These are phyloP conservation scores for Artibeus jamaicensis DNA, from an alignment of 2,797 vertebrate genomes.

Conservation along the genomic window DNA sequence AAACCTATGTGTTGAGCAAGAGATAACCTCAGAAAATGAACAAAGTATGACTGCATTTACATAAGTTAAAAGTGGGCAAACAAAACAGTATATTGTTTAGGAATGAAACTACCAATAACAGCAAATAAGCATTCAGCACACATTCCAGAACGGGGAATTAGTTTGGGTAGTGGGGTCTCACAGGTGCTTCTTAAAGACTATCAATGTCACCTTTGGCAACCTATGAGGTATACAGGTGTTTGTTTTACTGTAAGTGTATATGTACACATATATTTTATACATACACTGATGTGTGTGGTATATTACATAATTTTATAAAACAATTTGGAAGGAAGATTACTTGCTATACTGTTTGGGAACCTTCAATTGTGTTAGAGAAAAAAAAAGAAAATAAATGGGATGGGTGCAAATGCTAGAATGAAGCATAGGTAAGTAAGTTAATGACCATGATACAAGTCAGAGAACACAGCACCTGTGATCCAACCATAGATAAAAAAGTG, in stretches of 20 bases:
- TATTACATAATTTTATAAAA: neutral
- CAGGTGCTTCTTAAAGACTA: neutral
- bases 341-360: neutral
- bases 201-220: neutral
- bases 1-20: neutral
- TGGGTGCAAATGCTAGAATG: neutral
- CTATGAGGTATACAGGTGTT: neutral
- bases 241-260: neutral
- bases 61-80: neutral
- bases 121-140: neutral
- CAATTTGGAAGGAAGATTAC: neutral
- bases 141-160: no score
- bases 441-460: neutral
- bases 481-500: neutral
- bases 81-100: neutral
- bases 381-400: neutral
- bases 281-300: neutral
- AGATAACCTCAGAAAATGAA: neutral
- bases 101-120: neutral
- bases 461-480: neutral
- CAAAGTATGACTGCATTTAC: neutral
- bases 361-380: neutral
- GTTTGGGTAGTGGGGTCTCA: neutral
- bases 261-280: no score
- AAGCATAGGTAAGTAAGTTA: neutral